Conservation (phyloP, 2,797 vertebrate genomes). For the Chromis chromis region DNA sequence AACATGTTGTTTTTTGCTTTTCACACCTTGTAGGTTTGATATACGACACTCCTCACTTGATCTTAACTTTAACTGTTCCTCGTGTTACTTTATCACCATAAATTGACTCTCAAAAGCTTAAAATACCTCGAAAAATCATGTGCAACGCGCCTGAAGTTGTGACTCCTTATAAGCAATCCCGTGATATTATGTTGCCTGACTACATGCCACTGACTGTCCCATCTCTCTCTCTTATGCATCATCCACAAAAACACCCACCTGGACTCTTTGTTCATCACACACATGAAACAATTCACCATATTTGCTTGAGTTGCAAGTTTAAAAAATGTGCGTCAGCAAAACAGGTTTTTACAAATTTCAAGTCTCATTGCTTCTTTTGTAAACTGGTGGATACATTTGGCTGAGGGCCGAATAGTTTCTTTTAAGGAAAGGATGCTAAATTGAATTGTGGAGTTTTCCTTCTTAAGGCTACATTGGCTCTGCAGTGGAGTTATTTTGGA, state of each 20-base stretch:
- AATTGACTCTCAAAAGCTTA: no score
- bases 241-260: not conserved
- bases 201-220: no score
- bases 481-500: not conserved
- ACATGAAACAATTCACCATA: not conserved
- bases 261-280: not conserved
- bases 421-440: constrained; percentile 34
- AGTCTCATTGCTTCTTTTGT: constrained; percentile 20
- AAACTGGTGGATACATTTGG: constrained; percentile 22
- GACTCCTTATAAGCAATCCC: no score
- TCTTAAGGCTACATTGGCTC: constrained; percentile 20
- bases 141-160: no score
- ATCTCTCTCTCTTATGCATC: not conserved
- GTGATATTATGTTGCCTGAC: no score
- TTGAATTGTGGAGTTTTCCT: constrained; percentile 24
- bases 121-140: no score
- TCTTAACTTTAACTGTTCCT: no score
- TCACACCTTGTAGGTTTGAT: no score
- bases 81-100: no score
- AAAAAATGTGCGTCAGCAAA: constrained; percentile 37
- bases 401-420: constrained; percentile 31
- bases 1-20: no score
- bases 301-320: constrained; percentile 12
- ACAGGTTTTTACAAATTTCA: not conserved
- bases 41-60: no score